Evolutionary conservation across 2,113 vertebrate species (phyloP).

Genomic region (Camelus bactrianus): DNA sequence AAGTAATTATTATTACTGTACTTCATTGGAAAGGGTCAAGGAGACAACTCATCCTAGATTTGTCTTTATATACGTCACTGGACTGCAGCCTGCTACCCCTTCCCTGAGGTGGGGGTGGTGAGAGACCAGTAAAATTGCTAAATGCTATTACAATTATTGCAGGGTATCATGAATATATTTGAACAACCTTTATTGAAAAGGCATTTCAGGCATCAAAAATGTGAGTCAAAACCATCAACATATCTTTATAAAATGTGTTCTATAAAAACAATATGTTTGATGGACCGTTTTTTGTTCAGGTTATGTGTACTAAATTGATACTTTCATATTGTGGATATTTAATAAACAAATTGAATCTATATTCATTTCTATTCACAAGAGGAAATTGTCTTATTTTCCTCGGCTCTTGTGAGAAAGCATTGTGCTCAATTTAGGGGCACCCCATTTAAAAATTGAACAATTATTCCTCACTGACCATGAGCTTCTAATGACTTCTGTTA

Average conservation of each 20-base stretch:
- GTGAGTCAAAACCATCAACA: not conserved
- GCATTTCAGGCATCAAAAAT: not conserved
- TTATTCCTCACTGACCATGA: not conserved
- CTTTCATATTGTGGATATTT: not conserved
- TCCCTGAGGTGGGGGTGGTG: not conserved
- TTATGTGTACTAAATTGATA: not conserved
- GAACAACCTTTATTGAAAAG: not conserved
- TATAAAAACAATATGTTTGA: not conserved
- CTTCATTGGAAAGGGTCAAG: not conserved
- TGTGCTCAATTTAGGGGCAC: not conserved
- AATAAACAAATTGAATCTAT: not conserved
- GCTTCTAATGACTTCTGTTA: not conserved
- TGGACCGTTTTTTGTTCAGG: not conserved
- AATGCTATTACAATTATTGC: not conserved
- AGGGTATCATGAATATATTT: not conserved
- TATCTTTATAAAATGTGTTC: not conserved
- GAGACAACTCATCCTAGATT: not conserved
- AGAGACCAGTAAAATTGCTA: not conserved
- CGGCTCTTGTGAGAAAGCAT: not conserved
- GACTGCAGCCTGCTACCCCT: not conserved
- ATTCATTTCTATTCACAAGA: not conserved
- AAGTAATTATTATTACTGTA: not conserved
- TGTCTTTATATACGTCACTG: not conserved
- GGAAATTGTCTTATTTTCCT: not conserved
- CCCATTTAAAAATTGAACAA: not conserved